Evolutionary conservation across 2,113 vertebrate genomes (phyloP).

Genomic region (Alces alces): DNA sequence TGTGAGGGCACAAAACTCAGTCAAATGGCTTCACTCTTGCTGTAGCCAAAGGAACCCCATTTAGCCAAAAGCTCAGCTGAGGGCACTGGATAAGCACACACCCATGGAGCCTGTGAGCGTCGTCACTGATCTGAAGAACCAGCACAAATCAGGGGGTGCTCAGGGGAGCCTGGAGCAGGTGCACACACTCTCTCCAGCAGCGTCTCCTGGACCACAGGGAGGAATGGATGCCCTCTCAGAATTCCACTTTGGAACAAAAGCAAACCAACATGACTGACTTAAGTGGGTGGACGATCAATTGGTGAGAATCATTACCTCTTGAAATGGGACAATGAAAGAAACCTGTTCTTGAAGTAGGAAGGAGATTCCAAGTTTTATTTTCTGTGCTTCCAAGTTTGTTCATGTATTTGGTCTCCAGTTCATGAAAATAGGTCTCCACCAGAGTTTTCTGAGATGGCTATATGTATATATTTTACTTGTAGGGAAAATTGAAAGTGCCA

Average conservation of each 20-base stretch:
- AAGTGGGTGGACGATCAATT: background rate
- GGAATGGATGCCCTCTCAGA: background rate
- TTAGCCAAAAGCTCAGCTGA: background rate
- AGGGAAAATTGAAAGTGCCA: background rate
- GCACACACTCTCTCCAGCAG: accelerated
- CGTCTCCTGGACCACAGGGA: background rate
- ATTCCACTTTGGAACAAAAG: background rate
- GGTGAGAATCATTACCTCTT: background rate
- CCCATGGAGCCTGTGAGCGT: background rate
- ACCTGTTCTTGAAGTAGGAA: background rate
- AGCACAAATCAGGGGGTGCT: background rate
- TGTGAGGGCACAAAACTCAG: background rate
- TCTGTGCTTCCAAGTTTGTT: background rate
- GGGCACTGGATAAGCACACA: background rate
- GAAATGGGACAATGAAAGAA: background rate
- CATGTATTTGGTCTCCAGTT: background rate
- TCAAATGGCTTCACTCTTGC: background rate
- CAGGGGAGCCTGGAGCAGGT: background rate
- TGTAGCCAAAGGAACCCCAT: background rate
- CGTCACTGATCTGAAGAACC: background rate
- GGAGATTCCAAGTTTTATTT: background rate
- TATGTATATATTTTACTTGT: background rate
- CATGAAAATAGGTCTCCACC: background rate
- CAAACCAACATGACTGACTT: background rate
- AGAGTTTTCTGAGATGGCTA: background rate